These are phyloP conservation scores for Adelges cooleyi DNA, from an alignment of 1,140 invertebrate genomes.

Conservation along the genomic window DNA sequence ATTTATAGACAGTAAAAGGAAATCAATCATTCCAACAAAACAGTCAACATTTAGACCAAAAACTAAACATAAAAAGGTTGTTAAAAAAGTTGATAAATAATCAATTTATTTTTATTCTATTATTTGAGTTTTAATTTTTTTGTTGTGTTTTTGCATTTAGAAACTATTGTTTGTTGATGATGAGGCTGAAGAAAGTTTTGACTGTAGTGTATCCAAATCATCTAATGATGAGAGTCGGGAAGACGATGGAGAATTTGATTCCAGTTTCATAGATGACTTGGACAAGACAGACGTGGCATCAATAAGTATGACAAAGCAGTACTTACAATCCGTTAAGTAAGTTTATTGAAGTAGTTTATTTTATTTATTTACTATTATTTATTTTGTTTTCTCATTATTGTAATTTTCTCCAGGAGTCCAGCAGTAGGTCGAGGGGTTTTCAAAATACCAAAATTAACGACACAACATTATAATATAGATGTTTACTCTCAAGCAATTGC, in stretches of 20 bases:
- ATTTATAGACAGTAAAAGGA: no score
- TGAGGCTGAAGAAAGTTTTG: not conserved
- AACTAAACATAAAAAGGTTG: not conserved
- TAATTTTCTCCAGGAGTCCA: not conserved
- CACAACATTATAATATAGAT: conserved; percentile 15
- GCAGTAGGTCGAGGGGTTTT: conserved; percentile 19
- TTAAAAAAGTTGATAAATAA: not conserved
- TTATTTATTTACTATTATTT: no score
- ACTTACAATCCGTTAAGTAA: conserved; percentile 33
- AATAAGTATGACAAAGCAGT: conserved; percentile 16
- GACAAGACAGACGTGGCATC: not conserved
- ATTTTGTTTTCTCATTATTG: no score
- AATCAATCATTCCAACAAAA: no score
- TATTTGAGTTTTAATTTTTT: no score
- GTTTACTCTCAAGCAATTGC: conserved; percentile 30
- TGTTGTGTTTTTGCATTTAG: not conserved
- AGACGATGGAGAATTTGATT: not conserved
- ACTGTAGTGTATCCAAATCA: not conserved
- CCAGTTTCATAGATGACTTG: conserved; percentile 11
- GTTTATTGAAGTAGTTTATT: no score
- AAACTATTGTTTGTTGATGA: conserved; percentile 29
- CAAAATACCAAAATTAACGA: conserved; percentile 31
- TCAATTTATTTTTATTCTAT: not conserved
- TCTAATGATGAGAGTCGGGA: not conserved
- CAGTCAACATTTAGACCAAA: no score